phyloP scores from a whole-genome alignment of 2,113 vertebrate species.

The Prolemur simus region DNA sequence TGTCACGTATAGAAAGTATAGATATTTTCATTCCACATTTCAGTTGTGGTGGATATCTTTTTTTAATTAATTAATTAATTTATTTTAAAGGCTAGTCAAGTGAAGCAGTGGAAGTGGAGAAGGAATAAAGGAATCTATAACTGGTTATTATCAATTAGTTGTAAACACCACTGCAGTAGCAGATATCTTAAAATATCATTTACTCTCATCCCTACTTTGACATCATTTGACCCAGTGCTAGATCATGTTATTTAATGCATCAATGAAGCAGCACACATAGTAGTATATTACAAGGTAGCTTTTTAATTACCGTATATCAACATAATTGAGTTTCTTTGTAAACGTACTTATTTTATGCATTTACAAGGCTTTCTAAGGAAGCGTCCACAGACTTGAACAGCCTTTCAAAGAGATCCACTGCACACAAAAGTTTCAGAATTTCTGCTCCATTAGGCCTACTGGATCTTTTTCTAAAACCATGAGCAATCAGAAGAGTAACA shows the following conservation, averaged over 20 bases:
- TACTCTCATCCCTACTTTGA: background rate
- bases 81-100: too few relatives aligned
- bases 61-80: too few relatives aligned
- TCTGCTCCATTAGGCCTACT: background rate
- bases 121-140: too few relatives aligned
- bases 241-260: background rate
- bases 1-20: background rate
- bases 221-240: conserved; percentile 8
- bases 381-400: background rate
- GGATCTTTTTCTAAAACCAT: background rate
- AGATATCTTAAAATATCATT: background rate
- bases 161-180: background rate
- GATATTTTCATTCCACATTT: background rate
- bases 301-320: background rate
- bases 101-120: too few relatives aligned
- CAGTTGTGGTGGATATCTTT: background rate
- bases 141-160: too few relatives aligned
- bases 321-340: background rate
- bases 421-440: background rate
- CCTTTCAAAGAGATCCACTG: background rate
- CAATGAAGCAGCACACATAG: background rate
- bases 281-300: background rate
- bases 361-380: background rate
- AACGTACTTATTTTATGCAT: background rate
- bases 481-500: background rate